Evolutionary conservation across 1,140 invertebrate species (phyloP).

Genomic region (Linepithema humile): DNA sequence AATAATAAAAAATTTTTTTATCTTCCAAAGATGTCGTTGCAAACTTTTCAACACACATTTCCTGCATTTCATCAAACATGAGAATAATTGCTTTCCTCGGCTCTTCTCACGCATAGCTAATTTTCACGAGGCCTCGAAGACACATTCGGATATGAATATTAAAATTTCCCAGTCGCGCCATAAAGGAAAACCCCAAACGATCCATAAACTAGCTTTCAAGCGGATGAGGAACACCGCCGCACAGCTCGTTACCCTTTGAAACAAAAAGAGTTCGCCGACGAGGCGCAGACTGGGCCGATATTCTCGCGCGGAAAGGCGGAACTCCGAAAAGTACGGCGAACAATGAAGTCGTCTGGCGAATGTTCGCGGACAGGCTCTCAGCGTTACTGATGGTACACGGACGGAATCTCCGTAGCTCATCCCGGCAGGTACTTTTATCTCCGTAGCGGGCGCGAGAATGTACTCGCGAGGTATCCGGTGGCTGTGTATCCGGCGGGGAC

Average conservation of each 20-base stretch:
- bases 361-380: slow-evolving; percentile 57
- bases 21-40: not conserved
- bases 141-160: slow-evolving; percentile 28
- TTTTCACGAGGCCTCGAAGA: not conserved
- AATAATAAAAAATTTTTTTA: not conserved
- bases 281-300: slow-evolving; percentile 41
- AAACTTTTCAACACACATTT: too few species aligned
- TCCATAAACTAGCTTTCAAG: slow-evolving; percentile 44
- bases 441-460: slow-evolving; percentile 61
- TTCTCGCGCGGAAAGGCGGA: slow-evolving; percentile 31
- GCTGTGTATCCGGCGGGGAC: slow-evolving; percentile 55
- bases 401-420: slow-evolving; percentile 49
- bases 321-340: slow-evolving; percentile 52
- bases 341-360: slow-evolving; percentile 63
- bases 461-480: slow-evolving; percentile 67
- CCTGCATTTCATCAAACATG: not conserved
- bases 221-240: not conserved
- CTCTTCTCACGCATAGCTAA: not conserved
- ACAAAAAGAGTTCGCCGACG: slow-evolving; percentile 23
- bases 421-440: slow-evolving; percentile 68
- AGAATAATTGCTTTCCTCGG: not conserved
- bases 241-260: slow-evolving; percentile 18
- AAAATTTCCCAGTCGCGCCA: not conserved
- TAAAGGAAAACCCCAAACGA: not conserved
- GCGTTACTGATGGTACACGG: slow-evolving; percentile 28